These are phyloP conservation scores for Ruditapes philippinarum DNA, from an alignment of 1,140 invertebrate species.

Conservation along the genomic window DNA sequence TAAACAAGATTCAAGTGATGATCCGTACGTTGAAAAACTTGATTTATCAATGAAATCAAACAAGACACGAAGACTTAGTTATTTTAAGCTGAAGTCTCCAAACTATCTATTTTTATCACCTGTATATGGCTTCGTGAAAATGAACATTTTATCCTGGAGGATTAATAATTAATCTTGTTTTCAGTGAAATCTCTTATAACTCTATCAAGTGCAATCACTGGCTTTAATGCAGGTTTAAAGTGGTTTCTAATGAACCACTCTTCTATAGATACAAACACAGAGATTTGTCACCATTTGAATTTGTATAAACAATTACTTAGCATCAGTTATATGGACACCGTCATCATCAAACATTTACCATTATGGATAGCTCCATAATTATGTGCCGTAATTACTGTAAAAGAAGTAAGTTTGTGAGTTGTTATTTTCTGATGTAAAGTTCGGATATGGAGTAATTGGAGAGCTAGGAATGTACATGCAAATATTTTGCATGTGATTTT, in stretches of 20 bases:
- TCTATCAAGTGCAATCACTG: not conserved
- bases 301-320: conserved; percentile 56
- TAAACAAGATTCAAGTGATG: too few relatives aligned
- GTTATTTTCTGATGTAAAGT: too few relatives aligned
- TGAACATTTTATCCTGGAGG: not conserved
- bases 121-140: conserved; percentile 3
- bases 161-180: conserved; percentile 15
- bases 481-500: too few relatives aligned
- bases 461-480: too few relatives aligned
- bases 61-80: too few relatives aligned
- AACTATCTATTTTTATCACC: too few relatives aligned
- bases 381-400: conserved; percentile 13
- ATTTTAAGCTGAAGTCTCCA: too few relatives aligned
- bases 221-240: conserved; percentile 11
- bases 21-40: too few relatives aligned
- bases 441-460: too few relatives aligned
- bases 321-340: conserved; percentile 4
- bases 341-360: conserved; percentile 30
- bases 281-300: conserved; percentile 28
- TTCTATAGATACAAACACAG: conserved; percentile 20
- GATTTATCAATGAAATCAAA: too few relatives aligned
- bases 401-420: not conserved
- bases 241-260: conserved; percentile 1
- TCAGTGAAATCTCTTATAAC: conserved; percentile 3
- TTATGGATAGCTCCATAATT: conserved; percentile 2